Evolutionary conservation across 92 coral and sea anemone species (phyloP).

Genomic region (Diadumene lineata): DNA sequence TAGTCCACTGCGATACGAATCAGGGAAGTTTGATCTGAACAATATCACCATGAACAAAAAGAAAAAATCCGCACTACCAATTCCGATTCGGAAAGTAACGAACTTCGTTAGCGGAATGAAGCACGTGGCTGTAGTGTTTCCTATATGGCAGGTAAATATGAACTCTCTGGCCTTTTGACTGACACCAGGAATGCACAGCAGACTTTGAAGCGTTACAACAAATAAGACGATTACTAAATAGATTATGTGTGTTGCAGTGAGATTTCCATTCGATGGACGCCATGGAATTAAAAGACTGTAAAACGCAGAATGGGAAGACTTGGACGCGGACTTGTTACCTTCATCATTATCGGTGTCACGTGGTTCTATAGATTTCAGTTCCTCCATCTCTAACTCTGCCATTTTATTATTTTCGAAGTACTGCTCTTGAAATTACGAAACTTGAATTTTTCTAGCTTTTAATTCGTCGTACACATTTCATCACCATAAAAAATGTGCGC

Average conservation of each 20-base stretch:
- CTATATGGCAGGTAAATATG: background rate
- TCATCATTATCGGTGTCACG: background rate
- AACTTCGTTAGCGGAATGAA: constrained; percentile 26
- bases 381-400: background rate
- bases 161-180: constrained; percentile 16
- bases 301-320: constrained; percentile 23
- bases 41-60: constrained; percentile 44
- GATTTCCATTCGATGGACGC: constrained; percentile 30
- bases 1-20: constrained; percentile 36
- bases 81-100: constrained; percentile 50
- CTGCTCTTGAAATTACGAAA: too few relatives aligned
- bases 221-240: constrained; percentile 43
- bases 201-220: constrained; percentile 17
- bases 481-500: too few relatives aligned
- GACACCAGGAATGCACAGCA: constrained; percentile 36
- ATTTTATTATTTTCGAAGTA: too few relatives aligned
- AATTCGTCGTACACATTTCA: too few relatives aligned
- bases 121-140: constrained; percentile 11
- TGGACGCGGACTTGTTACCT: constrained; percentile 2
- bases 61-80: constrained; percentile 54
- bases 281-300: constrained; percentile 58
- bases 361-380: background rate
- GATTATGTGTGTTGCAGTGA: constrained; percentile 48
- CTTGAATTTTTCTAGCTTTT: too few relatives aligned
- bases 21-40: constrained; percentile 17